Evolutionary conservation across 2,888 invertebrate genomes (phyloP).

Genomic region (Tinea trinotella): DNA sequence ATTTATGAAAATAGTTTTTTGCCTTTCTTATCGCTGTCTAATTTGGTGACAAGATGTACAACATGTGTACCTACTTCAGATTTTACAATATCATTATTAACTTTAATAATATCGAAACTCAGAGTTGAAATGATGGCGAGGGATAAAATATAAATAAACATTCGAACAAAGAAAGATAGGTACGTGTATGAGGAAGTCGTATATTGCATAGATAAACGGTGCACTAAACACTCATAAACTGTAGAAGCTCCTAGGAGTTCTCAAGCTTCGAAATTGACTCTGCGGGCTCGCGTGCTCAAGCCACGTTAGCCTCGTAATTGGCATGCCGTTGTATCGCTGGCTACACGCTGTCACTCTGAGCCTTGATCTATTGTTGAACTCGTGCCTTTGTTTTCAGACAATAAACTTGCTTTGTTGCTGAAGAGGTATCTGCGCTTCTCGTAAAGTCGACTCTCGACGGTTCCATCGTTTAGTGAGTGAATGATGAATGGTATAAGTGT

Average conservation of each 20-base stretch:
- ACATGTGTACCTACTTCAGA: neutral
- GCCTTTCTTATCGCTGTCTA: constrained; percentile 33
- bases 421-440: constrained; percentile 35
- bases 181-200: constrained; percentile 49
- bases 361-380: constrained; percentile 36
- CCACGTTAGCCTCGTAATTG: constrained; percentile 60
- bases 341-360: constrained; percentile 43
- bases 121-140: neutral
- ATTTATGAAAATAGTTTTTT: constrained; percentile 27
- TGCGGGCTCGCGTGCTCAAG: constrained; percentile 40
- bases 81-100: neutral
- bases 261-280: constrained; percentile 50
- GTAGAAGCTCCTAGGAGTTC: constrained; percentile 29
- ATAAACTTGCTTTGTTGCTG: constrained; percentile 53
- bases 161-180: constrained; percentile 55
- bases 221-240: constrained; percentile 44
- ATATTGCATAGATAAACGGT: constrained; percentile 58
- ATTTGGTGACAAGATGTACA: constrained; percentile 22
- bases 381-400: constrained; percentile 59
- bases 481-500: constrained; percentile 48
- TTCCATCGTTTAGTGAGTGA: constrained; percentile 28
- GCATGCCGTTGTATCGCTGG: constrained; percentile 40
- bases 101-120: neutral
- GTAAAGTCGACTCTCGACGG: constrained; percentile 20
- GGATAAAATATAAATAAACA: constrained; percentile 40